phyloP scores from a whole-genome alignment of 2,888 invertebrate species.

The Pachymerium ferrugineum region DNA sequence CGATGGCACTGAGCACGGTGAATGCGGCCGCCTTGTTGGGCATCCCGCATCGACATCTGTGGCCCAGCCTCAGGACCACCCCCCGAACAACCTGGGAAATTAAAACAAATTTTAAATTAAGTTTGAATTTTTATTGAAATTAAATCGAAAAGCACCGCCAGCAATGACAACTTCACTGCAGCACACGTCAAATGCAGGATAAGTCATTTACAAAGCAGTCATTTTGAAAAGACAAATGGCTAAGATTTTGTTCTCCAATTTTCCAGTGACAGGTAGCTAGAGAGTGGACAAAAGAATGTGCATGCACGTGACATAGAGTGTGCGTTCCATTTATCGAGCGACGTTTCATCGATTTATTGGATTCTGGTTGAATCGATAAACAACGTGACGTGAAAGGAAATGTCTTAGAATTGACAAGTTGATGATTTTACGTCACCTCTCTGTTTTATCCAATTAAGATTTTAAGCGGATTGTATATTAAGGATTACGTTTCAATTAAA shows the following conservation, averaged over 20 bases:
- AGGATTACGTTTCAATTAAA: not conserved
- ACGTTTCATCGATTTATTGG: constrained; percentile 6
- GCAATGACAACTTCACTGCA: no score
- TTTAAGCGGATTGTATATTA: not conserved
- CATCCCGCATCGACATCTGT: constrained; percentile 30
- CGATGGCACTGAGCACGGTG: constrained; percentile 44
- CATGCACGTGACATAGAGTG: not conserved
- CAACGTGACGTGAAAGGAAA: constrained; percentile 7
- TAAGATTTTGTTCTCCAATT: not conserved
- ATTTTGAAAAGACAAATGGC: not conserved
- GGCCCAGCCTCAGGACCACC: not conserved
- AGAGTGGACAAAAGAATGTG: constrained; percentile 17
- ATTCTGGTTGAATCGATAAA: not conserved
- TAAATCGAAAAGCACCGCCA: not conserved
- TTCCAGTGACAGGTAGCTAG: not conserved
- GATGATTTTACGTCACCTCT: not conserved
- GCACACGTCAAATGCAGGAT: not conserved
- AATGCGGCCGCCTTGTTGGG: constrained; percentile 36
- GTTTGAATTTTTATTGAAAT: not conserved
- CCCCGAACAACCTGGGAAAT: not conserved
- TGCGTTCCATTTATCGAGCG: constrained; percentile 17
- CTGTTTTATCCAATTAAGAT: not conserved
- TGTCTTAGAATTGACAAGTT: not conserved
- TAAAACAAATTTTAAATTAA: not conserved
- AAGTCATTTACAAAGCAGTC: not conserved